Percentiles rank a stretch among this genome's conserved stretches.
Conservation (phyloP, 2,888 invertebrate species). For the Nasonia oneida region DNA sequence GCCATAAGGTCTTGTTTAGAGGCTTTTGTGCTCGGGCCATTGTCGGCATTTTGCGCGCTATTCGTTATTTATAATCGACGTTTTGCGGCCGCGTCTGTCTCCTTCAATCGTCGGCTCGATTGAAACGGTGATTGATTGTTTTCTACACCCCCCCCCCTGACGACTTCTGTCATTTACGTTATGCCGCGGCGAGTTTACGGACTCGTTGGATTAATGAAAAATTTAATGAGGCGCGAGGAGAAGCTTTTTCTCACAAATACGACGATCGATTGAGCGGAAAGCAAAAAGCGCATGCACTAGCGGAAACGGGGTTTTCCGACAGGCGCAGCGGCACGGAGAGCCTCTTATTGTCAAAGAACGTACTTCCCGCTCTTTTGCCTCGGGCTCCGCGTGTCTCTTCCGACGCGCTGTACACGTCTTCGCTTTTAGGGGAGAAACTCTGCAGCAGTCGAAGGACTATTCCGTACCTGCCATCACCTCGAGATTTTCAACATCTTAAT, state of each 20-base stretch:
- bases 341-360: neutral
- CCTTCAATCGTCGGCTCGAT: neutral
- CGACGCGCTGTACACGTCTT: neutral
- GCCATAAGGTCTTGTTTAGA: constrained; percentile 54
- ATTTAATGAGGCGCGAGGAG: neutral
- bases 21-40: constrained; percentile 19
- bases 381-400: neutral
- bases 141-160: neutral
- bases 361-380: neutral
- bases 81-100: neutral
- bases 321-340: too few species aligned
- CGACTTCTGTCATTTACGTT: neutral
- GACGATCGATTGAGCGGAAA: neutral
- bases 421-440: neutral
- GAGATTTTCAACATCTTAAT: neutral
- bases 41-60: constrained; percentile 21
- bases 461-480: neutral
- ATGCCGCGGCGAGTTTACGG: neutral
- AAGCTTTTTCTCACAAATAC: neutral
- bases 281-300: constrained; percentile 5
- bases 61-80: constrained; percentile 30
- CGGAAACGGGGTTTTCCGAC: neutral
- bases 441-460: neutral
- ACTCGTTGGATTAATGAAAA: constrained; percentile 1
- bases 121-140: constrained; percentile 16